These are phyloP conservation scores for Andrena praecox DNA, from an alignment of 2,888 invertebrate species.

Conservation along the genomic window DNA sequence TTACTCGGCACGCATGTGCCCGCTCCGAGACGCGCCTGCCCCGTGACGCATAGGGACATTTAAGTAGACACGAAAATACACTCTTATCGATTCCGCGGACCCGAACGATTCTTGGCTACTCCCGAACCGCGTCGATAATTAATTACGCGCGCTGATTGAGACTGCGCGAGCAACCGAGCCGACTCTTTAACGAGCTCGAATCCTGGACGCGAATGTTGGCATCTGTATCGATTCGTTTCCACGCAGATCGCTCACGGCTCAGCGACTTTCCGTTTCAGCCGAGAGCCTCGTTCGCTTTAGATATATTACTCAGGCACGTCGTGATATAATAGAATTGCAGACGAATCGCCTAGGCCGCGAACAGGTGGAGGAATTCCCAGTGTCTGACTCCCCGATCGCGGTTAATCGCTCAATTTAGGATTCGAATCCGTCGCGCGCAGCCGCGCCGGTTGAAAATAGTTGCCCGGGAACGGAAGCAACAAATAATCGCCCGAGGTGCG, in stretches of 20 bases:
- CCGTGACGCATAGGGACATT: conserved; percentile 49
- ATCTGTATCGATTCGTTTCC: conserved; percentile 1
- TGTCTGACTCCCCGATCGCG: conserved; percentile 20
- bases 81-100: conserved; percentile 56
- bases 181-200: conserved; percentile 26
- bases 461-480: conserved; percentile 82
- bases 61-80: conserved; percentile 51
- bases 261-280: background rate
- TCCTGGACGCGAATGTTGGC: background rate
- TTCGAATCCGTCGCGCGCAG: conserved; percentile 66
- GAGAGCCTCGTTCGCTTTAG: too few species aligned
- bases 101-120: conserved; percentile 47
- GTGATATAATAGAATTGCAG: background rate
- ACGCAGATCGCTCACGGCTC: background rate
- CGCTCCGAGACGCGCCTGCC: background rate
- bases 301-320: too few species aligned
- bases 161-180: background rate
- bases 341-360: background rate
- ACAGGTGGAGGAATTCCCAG: background rate
- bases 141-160: conserved; percentile 43
- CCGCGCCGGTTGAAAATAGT: conserved; percentile 76
- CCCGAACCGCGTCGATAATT: conserved; percentile 41
- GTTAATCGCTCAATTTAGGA: conserved; percentile 66
- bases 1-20: conserved; percentile 33
- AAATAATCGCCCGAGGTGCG: conserved; percentile 84